Base-by-base conservation (phyloP, 2,888 invertebrate genomes). In the Pegoplata infirma region DNA sequence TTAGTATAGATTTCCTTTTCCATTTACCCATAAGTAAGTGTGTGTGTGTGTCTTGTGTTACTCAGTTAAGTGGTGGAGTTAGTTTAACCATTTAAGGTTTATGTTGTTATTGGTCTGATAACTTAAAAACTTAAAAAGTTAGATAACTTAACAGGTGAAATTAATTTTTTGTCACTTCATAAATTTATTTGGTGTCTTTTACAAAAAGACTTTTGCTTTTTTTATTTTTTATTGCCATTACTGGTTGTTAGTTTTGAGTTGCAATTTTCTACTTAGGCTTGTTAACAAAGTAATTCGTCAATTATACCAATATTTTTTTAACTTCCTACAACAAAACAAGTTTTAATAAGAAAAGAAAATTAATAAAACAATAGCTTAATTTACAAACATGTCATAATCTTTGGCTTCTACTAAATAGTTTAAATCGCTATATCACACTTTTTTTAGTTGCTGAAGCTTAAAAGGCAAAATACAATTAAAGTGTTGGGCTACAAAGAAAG, bases 101-200 rank as follows among this genome's bases (percentile, higher is more conserved):
- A 55, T 55, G 55, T 46, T 53, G 44, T 69, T 49, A 17, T 66
- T 21, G 5, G 53, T 47, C 67, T 64, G 64, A 69, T 74, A 64
- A 56, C 51, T 63, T 64, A 46, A 40, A 80, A 58, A 63, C 64
- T 66, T 3, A 40, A 78, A 79, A 72, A 68, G 51, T 76, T 80
- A 78, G 85, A 84, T 86, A 85, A 81, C 81, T 85, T 84, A 87
- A 86, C 85, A 86, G 86, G 85, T 85, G 84, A 87, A 88, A 87
- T 88, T 88, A 88, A 88, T 88, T 88, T 84, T 87, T 88, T 88
- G 87, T 86, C 88, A 88, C 87, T 88, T 88, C 83, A 86, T 86
- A 86, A 87, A 86, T 86, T 83, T 86, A 76, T 75, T 64, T 68
- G 28, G 61, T 63, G 66, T 66, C 47, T 61, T 40, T 21, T 16